Evolutionary conservation across 2,113 vertebrate genomes (phyloP), one percentile per base, ranked within the genome.

Genomic region (Eudyptes chrysolophus): DNA sequence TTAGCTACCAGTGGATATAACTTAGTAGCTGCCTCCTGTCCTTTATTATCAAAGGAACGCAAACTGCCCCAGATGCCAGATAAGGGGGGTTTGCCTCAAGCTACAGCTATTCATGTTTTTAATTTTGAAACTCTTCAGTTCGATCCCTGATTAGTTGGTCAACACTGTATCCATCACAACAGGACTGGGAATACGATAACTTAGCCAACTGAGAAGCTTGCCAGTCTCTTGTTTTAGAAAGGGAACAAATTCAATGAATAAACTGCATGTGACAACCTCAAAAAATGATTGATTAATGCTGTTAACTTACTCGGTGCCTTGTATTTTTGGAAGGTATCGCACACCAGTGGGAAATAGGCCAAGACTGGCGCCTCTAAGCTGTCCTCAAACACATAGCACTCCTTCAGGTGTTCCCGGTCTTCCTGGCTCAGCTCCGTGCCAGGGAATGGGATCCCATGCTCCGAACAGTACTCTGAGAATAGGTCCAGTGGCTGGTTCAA

Each of bases 301-400:
- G 30, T 42, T 75, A 52, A 96, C 97, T 97, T 95, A 99, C 98
- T 98, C 1, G 98, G 98, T 68, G 98, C 97, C 88, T 98, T 98
- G 87, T 97, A 99, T 82, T 98, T 98, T 84, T 96, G 92, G 96
- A 99, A 99, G 40, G 98, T 98, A 68, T 98, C 97, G 9, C 94
- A 98, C 60, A 98, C 98, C 51, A 98, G 87, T 8, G 98, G 98
- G 72, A 99, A 98, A 97, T 98, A 98, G 34, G 84, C 46, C 80
- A 99, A 87, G 2, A 98, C 1, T 12, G 98, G 98, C 65, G 97
- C 96, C 6, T 96, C 71, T 5, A 93, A 90, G 38, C 18, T 96
- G 3, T 98, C 51, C 68, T 94, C 79, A 95, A 98, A 97, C 51
- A 99, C 60, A 32, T 98, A 99, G 66, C 98, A 99, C 36, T 99